These are phyloP conservation scores for Diplazon laetatorius DNA, from an alignment of 2,888 invertebrate species.

Conservation along the genomic window DNA sequence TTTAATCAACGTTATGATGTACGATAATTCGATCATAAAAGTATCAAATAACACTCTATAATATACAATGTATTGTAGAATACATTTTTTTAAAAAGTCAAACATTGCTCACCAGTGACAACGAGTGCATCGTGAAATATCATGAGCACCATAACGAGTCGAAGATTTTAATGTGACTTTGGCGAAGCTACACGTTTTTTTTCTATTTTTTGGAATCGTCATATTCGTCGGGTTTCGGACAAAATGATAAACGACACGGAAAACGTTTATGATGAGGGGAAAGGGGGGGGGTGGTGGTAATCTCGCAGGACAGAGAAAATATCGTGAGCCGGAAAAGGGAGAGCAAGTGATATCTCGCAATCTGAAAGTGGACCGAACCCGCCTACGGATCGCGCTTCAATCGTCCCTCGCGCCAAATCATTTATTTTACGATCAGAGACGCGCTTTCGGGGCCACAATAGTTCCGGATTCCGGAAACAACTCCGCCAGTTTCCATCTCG, in stretches of 20 bases:
- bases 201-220: no score
- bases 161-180: not conserved
- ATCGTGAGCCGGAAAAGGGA: not conserved
- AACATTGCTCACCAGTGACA: no score
- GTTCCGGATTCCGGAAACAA: slow-evolving; percentile 5
- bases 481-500: not conserved
- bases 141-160: no score
- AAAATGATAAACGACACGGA: slow-evolving; percentile 7
- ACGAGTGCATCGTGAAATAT: no score
- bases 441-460: no score
- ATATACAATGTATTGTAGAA: no score
- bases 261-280: not conserved
- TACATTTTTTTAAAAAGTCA: no score
- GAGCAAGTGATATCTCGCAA: slow-evolving; percentile 26
- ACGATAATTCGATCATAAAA: not conserved
- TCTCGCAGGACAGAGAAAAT: slow-evolving; percentile 4
- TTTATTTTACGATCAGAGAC: slow-evolving; percentile 60
- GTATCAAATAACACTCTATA: no score
- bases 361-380: slow-evolving; percentile 47
- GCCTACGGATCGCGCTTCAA: slow-evolving; percentile 38
- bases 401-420: slow-evolving; percentile 39
- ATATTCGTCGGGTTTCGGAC: no score
- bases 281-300: not conserved
- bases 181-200: not conserved
- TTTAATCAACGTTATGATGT: not conserved